Evolutionary conservation across 2,888 invertebrate genomes (phyloP).

Genomic region (Lepidocyrtoides sp.): DNA sequence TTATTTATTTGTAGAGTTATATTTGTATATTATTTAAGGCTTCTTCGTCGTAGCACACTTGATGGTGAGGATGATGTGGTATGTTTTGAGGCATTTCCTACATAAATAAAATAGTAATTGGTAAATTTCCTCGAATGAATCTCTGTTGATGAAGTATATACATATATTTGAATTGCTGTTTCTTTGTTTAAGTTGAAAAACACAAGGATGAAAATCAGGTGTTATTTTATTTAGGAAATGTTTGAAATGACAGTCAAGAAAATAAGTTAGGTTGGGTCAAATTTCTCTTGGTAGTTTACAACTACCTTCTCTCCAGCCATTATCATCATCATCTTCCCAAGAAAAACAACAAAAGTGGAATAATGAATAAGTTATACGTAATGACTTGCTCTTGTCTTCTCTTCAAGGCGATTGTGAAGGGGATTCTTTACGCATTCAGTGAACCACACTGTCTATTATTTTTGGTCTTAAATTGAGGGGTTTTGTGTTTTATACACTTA

Average conservation of each 20-base stretch:
- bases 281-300: slow-evolving; percentile 65
- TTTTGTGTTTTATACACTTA: slow-evolving; percentile 35
- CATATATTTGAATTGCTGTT: too few relatives aligned
- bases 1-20: not conserved
- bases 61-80: not conserved
- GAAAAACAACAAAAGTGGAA: slow-evolving; percentile 43
- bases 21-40: too few relatives aligned
- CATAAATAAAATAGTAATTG: too few relatives aligned
- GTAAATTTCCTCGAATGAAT: too few relatives aligned
- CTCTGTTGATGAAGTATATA: too few relatives aligned
- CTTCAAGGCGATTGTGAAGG: not conserved
- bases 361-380: slow-evolving; percentile 60
- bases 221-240: not conserved
- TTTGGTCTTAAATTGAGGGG: slow-evolving; percentile 68
- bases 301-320: slow-evolving; percentile 26
- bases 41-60: not conserved
- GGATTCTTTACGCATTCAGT: not conserved
- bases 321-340: slow-evolving; percentile 1
- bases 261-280: slow-evolving; percentile 53
- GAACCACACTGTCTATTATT: slow-evolving; percentile 18
- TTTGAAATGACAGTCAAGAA: not conserved
- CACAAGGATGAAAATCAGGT: not conserved
- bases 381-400: slow-evolving; percentile 45
- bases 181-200: slow-evolving; percentile 1
- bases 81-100: slow-evolving; percentile 19